Conservation (phyloP, 2,113 vertebrate genomes). For the Hypomesus transpacificus region DNA sequence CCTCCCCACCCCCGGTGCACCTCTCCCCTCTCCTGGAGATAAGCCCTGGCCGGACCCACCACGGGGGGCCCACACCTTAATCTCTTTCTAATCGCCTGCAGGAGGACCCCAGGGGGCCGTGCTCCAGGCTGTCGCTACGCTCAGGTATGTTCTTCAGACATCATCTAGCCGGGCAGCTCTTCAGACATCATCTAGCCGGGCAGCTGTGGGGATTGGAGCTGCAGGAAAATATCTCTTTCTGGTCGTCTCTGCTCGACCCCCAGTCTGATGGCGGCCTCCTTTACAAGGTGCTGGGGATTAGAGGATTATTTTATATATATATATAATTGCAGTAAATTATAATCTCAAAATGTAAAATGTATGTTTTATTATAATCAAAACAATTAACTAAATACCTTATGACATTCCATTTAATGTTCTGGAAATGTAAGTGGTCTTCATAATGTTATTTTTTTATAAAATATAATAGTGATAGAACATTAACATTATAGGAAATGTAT, state of each 20-base stretch:
- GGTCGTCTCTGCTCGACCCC: too few species aligned
- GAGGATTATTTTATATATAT: too few species aligned
- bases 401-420: neutral
- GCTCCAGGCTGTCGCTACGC: too few species aligned
- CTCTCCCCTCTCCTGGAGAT: slow-evolving; percentile 60
- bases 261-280: neutral
- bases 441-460: neutral
- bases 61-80: slow-evolving; percentile 50
- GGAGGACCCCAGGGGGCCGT: slow-evolving; percentile 41
- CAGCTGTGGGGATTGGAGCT: too few species aligned
- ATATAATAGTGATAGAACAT: neutral
- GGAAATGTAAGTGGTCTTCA: neutral
- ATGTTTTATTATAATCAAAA: neutral
- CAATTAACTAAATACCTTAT: neutral
- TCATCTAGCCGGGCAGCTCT: too few species aligned
- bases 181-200: too few species aligned
- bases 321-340: too few species aligned
- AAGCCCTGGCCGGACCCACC: slow-evolving; percentile 24
- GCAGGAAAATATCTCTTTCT: too few species aligned
- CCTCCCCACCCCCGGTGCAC: slow-evolving; percentile 8
- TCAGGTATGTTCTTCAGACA: too few species aligned
- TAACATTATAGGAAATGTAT: too few species aligned
- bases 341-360: too few species aligned
- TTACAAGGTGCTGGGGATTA: too few species aligned
- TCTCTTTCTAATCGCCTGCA: slow-evolving; percentile 72